Evolutionary conservation across 2,797 vertebrate genomes (phyloP).

Genomic region (Phalanger gymnotis): DNA sequence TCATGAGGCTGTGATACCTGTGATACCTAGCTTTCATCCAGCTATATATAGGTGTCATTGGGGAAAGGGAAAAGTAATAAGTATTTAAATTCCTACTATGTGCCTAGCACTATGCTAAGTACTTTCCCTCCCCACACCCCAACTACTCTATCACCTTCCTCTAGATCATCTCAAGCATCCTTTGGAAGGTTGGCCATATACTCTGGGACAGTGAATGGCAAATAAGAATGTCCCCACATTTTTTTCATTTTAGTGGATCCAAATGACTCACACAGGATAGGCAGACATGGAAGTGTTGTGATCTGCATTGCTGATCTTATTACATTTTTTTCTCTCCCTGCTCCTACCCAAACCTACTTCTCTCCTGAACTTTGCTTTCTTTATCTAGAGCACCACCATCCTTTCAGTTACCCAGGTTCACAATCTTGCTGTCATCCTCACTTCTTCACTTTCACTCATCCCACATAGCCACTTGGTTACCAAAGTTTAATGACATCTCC

Average conservation of each 20-base stretch:
- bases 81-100: neutral
- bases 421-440: neutral
- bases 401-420: neutral
- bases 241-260: neutral
- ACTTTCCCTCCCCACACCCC: neutral
- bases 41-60: neutral
- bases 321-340: neutral
- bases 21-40: neutral
- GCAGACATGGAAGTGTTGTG: neutral
- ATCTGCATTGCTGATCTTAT: neutral
- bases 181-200: neutral
- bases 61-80: neutral
- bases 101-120: neutral
- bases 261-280: neutral
- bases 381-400: too few species aligned
- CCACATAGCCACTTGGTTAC: neutral
- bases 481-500: neutral
- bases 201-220: neutral
- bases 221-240: neutral
- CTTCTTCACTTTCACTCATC: neutral
- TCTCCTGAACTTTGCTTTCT: neutral
- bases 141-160: neutral
- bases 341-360: neutral
- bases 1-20: neutral
- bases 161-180: too few species aligned